Percentiles rank a stretch among this genome's conserved stretches.
Evolutionary conservation across 2,113 vertebrate species (phyloP).

Genomic region (Phylloscopus trochilus): DNA sequence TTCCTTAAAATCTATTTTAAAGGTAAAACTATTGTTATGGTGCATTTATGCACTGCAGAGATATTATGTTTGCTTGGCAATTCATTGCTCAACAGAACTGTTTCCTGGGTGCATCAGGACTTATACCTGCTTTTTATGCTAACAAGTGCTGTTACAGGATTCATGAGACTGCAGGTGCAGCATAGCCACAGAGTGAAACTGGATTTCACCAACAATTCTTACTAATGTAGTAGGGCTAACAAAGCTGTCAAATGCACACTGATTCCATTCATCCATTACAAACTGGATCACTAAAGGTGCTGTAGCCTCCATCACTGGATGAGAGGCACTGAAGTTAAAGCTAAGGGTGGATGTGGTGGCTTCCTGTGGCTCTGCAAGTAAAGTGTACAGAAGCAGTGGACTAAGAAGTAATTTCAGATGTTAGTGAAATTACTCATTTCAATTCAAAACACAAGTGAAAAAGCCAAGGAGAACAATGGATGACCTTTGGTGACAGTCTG

Average conservation of each 20-base stretch:
- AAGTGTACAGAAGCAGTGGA: background rate
- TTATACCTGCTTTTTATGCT: background rate
- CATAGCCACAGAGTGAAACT: background rate
- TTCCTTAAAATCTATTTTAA: background rate
- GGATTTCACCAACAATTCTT: background rate
- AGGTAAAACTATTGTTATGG: background rate
- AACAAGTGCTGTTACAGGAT: background rate
- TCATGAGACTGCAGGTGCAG: background rate
- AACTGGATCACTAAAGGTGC: background rate
- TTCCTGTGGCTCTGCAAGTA: background rate
- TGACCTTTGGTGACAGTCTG: background rate
- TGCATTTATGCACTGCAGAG: background rate
- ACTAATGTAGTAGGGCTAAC: background rate
- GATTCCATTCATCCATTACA: background rate
- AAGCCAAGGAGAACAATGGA: background rate
- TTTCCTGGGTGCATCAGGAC: background rate
- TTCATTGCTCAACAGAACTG: background rate
- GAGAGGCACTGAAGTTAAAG: background rate
- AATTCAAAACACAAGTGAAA: conserved; percentile 11
- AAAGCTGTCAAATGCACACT: background rate
- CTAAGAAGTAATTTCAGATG: background rate
- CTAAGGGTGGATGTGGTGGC: background rate
- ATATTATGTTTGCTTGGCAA: background rate
- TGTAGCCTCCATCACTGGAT: background rate
- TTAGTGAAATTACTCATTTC: background rate